Base-by-base conservation (phyloP, 2,888 invertebrate species). In the Strigamia crassipes region DNA sequence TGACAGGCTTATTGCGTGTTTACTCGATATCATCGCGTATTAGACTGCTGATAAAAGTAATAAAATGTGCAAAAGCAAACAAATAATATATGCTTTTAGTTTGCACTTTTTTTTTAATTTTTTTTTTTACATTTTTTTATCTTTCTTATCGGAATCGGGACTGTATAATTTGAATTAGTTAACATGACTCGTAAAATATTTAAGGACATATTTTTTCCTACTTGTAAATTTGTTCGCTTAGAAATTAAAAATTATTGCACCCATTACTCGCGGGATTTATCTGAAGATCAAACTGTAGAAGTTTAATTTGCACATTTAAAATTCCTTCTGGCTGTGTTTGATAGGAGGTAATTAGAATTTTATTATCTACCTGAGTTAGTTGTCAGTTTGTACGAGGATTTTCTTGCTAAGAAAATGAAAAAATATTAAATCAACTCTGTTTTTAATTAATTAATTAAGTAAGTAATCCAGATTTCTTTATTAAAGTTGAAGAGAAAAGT, bases 221-320 rank as follows among this genome's bases (percentile, higher is more conserved):
- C n/a, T 51, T 18, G 18, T 18, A 51, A 51, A 51, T 51, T 51
- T 51, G 51, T 18, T 66, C 61, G 13, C 21, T 66, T 21, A 66
- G 61, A 66, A 66, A 66, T 66, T 66, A 66, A 66, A 66, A 66
- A 66, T 66, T 66, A 66, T 66, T 21, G 61, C 61, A 5, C 2
- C 18, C 61, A 21, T 66, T 66, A 66, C 61, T 18, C 51, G 12
- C 18, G 23, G 46, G 61, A 66, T 66, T 23, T 66, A 66, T 66
- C 61, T 66, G 21, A 12, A 23, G 61, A 66, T 66, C 61, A 66
- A 66, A 66, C 61, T 66, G 6, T 66, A 66, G 21, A 18, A 18
- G 61, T 66, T 66, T 66, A 66, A 66, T 66, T 66, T 66, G 61
- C 61, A 66, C 61, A 23, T 66, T 66, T 66, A 66, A 66, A 66